Evolutionary conservation across 2,888 invertebrate genomes (phyloP), one percentile per base, ranked within the genome.

Genomic region (Myopa testacea): DNA sequence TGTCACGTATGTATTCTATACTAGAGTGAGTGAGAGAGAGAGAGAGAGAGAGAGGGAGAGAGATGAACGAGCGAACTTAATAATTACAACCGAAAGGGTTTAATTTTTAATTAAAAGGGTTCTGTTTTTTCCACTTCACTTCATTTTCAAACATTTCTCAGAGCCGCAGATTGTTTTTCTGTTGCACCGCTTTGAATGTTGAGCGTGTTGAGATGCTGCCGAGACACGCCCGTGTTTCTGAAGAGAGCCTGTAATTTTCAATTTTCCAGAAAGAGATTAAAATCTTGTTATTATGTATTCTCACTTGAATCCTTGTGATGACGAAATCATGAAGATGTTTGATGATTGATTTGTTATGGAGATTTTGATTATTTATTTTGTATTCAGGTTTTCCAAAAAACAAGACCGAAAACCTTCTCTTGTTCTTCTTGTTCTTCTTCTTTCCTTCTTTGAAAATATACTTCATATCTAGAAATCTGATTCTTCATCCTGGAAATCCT

Each of bases 101-200:
- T 81, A 81, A 82, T 84, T 84, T 84, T 84, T 84, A 84, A 84
- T 84, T 84, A 83, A 84, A 84, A 80, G 81, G 84, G 80, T 82
- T 82, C 76, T 77, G 79, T 73, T 75, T 78, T 71, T 69, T 60
- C 37, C 37, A 50, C 71, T 65, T 71, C 63, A 65, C 34, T 76
- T 55, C 55, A 71, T 70, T 76, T 76, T 71, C 14, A 40, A 75
- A 40, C 34, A 60, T 52, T 68, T 60, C 34, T 74, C 40, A 7
- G 40, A 38, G 40, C 14, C 52, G 52, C 37, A 34, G 60, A n/a
- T 62, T 62, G 60, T 6, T 1, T 45, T 45, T 10, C 7, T 45
- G 45, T 45, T 45, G 45, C 10, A 26, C 26, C 26, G 50, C 50
- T 1, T 50, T 10, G 14, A 50, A 50, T 50, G 50, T 50, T 10